Evolutionary conservation across 2,888 invertebrate genomes (phyloP).

Genomic region (Neria commutata): DNA sequence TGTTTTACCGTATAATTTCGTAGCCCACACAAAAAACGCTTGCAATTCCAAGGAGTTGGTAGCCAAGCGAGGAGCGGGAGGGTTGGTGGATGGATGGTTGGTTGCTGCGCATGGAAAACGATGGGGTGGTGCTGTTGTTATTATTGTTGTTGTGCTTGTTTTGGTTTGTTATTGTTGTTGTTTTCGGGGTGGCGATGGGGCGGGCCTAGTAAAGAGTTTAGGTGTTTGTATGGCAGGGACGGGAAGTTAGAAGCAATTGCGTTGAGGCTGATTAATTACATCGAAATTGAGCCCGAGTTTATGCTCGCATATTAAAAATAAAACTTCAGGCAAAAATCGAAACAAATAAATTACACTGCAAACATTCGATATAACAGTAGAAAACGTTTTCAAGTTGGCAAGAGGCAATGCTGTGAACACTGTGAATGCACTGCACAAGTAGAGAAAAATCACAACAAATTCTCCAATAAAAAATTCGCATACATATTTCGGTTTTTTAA

Average conservation of each 20-base stretch:
- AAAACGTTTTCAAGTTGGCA: no score
- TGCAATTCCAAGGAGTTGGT: no score
- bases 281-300: background rate
- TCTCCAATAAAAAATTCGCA: background rate
- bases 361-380: no score
- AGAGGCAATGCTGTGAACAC: background rate
- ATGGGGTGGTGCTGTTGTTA: background rate
- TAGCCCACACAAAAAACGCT: slow-evolving; percentile 5
- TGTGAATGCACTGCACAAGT: background rate
- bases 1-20: background rate
- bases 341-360: no score
- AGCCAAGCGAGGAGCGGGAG: background rate
- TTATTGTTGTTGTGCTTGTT: background rate
- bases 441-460: slow-evolving; percentile 8
- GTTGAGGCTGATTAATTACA: slow-evolving; percentile 10
- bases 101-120: slow-evolving; percentile 9
- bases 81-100: slow-evolving; percentile 5
- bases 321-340: no score
- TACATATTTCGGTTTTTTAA: slow-evolving; percentile 6
- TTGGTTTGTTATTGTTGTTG: background rate
- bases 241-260: background rate
- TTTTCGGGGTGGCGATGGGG: background rate
- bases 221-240: background rate
- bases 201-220: background rate
- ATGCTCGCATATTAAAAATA: background rate